phyloP scores from a whole-genome alignment of 2,113 vertebrate genomes.

The Thunnus thynnus region DNA sequence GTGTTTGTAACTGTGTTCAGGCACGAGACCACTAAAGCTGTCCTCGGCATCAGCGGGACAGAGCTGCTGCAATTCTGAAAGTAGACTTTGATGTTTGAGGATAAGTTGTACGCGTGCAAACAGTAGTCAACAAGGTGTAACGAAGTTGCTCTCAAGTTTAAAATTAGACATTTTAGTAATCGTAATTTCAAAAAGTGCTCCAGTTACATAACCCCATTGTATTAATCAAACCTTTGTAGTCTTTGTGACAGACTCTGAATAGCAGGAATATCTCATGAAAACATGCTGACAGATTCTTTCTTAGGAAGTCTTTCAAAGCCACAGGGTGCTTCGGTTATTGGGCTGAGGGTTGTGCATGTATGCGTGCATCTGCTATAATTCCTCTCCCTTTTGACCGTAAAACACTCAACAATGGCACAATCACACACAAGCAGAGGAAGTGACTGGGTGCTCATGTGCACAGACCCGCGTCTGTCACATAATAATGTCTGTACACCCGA shows the following conservation, averaged over 20 bases:
- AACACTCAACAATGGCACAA: constrained; percentile 48
- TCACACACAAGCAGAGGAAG: constrained; percentile 58
- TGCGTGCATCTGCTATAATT: constrained; percentile 25
- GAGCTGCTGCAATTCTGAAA: constrained; percentile 22
- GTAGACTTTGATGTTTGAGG: constrained; percentile 41
- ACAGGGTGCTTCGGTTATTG: constrained; percentile 24
- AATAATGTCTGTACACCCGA: constrained; percentile 30
- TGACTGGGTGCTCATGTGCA: constrained; percentile 43
- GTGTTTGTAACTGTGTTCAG: constrained; percentile 59
- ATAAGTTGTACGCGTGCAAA: constrained; percentile 1
- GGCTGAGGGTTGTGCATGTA: neutral
- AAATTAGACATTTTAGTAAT: constrained; percentile 16
- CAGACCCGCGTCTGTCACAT: constrained; percentile 24
- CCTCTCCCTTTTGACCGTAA: constrained; percentile 39
- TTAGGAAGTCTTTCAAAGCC: neutral
- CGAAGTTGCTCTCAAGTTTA: constrained; percentile 12
- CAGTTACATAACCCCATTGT: constrained; percentile 22
- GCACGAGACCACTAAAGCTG: constrained; percentile 52
- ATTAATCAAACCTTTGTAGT: constrained; percentile 29
- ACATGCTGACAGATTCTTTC: constrained; percentile 41
- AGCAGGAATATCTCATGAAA: constrained; percentile 43
- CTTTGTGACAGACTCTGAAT: neutral
- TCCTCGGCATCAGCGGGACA: neutral
- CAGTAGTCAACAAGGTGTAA: constrained; percentile 4
- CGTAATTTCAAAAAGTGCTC: constrained; percentile 24